Base-by-base conservation (phyloP, 2,797 vertebrate species). In the Toxotes lorentzi region DNA sequence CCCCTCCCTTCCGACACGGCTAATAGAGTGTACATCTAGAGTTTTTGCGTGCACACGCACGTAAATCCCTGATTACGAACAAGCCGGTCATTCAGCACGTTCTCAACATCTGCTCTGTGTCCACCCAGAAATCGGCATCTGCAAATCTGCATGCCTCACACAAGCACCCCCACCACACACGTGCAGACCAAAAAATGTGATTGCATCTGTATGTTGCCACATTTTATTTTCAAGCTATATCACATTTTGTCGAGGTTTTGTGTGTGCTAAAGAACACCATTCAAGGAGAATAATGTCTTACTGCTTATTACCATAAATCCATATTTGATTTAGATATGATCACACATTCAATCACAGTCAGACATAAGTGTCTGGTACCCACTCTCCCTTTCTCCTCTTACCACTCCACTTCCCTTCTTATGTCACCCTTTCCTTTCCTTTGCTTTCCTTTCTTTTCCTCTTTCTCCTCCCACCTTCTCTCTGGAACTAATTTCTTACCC, bases 401-500 rank as follows among this genome's bases (percentile, higher is more conserved):
- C 13, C 40, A 41, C 40, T 41, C 27, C 27, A 30, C 27, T 30
- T 30, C 27, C 27, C 27, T 30, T 30, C 27, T 30, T 30, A 30
- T 30, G 27, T 30, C 27, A 30, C 27, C 56, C 32, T 34, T 21
- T 58, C 32, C 21, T 16, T 16, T 41, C 13, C 53, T 47, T 57
- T 53, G 47, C 43, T 57, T 38, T 41, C 45, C 53, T 43, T 48
- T 50, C 21, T 21, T 72, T 32, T 51, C 51, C 30, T 51, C 59
- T 56, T 56, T 56, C 54, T 60, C n/a, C 56, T 51, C n/a, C 35
- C 58, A 23, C 40, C 50, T 65, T 79, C 24, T 72, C 76, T 77
- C 78, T 86, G 70, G 63, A 79, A 76, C 85, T 79, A 64, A 83
- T 83, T 83, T 79, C 63, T 80, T 32, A 38, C 83, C 47, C 45